Evolutionary conservation across 2,797 vertebrate species (phyloP), one percentile per base, ranked within the genome.

Genomic region (Lagocephalus sceleratus): DNA sequence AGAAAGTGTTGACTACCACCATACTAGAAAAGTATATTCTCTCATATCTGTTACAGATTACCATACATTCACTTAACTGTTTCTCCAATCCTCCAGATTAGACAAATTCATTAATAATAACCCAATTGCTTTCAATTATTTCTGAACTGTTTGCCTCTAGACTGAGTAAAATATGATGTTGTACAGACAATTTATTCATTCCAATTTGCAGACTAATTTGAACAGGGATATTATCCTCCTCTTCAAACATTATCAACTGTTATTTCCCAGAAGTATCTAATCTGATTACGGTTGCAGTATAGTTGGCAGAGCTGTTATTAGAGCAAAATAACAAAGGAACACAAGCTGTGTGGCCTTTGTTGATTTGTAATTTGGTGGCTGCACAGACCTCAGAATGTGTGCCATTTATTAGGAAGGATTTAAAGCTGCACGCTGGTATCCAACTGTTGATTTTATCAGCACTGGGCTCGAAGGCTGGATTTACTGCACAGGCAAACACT

Each of bases 241-340:
- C 82, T 82, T 85, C 82, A 84, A 85, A 87, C 79, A 81, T 80
- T 78, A 83, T 84, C 77, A 81, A 65, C 73, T 75, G 71, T 88
- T 86, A 86, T 86, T 86, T 88, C 86, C 86, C 86, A 67, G 51
- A 79, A 86, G 83, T 73, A 81, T 84, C 80, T 84, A 82, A 84
- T 86, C 86, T 83, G 81, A 86, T 86, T 81, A 84, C 49, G 51
- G 50, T 47, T 63, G 77, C 80, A 79, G 68, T 79, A 73, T 72
- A 77, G 68, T 69, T 66, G 75, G 57, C 75, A 61, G 67, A 45
- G 67, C 50, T 66, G 78, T 82, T 82, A 81, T 83, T 78, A 71
- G 68, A 79, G 62, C 40, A 41, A 65, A 78, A 77, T 78, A 68
- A 66, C 41, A 26, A 35, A 43, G 39, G 55, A 82, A 82, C 47